A percentile compares a stretch with the other conserved stretches of the same genome.
These are phyloP conservation scores for Ectropis grisescens DNA, from an alignment of 1,140 invertebrate genomes.

Conservation along the genomic window DNA sequence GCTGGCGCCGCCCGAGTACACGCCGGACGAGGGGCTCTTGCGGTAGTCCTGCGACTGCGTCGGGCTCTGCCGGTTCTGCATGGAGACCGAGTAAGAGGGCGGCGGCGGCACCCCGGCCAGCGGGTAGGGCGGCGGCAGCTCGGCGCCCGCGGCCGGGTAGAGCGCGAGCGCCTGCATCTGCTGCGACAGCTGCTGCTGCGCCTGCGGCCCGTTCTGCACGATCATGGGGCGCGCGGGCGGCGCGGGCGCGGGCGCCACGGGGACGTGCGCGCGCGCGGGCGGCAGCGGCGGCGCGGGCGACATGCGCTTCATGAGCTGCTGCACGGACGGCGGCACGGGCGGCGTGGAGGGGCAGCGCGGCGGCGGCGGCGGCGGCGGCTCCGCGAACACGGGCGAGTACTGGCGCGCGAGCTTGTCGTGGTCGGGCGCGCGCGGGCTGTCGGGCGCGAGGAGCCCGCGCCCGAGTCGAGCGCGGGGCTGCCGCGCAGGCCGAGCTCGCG, in stretches of 20 bases:
- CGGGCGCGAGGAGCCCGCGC: constrained; percentile 87
- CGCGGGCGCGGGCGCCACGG: constrained; percentile 70
- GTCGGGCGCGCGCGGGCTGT: constrained; percentile 82
- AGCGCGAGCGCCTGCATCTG: constrained; percentile 89
- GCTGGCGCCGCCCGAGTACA: constrained; percentile 84
- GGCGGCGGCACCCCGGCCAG: constrained; percentile 79
- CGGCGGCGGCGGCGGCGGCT: constrained; percentile 81
- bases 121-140: constrained; percentile 85
- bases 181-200: constrained; percentile 87
- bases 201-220: constrained; percentile 85
- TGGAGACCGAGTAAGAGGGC: constrained; percentile 87
- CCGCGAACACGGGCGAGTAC: constrained; percentile 79
- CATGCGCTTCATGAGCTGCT: constrained; percentile 88
- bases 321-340: constrained; percentile 82
- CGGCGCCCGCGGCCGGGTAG: constrained; percentile 77
- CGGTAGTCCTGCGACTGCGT: constrained; percentile 85
- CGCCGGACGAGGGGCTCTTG: constrained; percentile 83
- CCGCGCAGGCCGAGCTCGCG: constrained; percentile 80
- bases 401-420: constrained; percentile 69
- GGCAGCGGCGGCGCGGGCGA: constrained; percentile 80
- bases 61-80: constrained; percentile 88
- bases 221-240: constrained; percentile 77
- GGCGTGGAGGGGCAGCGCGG: constrained; percentile 79
- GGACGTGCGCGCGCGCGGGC: constrained; percentile 81
- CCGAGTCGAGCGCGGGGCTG: constrained; percentile 89